Conservation (phyloP, 2,113 vertebrate genomes). For the Corythornis cristatus region DNA sequence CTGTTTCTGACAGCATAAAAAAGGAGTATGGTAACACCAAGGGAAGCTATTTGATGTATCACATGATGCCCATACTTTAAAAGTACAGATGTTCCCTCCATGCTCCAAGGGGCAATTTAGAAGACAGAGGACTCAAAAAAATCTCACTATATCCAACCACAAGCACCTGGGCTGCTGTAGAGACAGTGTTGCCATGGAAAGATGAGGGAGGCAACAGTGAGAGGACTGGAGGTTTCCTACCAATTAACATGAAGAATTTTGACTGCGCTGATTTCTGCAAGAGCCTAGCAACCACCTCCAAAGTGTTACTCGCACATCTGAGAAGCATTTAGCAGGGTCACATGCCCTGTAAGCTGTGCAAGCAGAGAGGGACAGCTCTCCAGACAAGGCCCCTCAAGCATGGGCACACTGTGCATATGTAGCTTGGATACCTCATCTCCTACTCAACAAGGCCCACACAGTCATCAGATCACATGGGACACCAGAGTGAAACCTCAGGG, state of each 20-base stretch:
- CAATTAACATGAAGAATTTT: slow-evolving; percentile 48
- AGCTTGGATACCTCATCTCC: background rate
- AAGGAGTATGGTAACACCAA: background rate
- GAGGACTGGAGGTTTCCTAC: slow-evolving; percentile 33
- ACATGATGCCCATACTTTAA: slow-evolving; percentile 9
- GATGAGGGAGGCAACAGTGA: slow-evolving; percentile 19
- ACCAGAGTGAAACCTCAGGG: accelerated
- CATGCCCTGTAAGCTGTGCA: accelerated
- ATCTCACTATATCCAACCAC: background rate
- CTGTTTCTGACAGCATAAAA: background rate
- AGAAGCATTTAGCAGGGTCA: background rate
- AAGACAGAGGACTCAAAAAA: slow-evolving; percentile 44
- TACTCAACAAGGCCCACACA: background rate
- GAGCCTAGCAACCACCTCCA: slow-evolving; percentile 45
- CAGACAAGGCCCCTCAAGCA: background rate
- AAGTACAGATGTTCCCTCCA: slow-evolving; percentile 49
- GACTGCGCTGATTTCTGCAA: slow-evolving; percentile 29
- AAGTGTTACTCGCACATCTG: background rate
- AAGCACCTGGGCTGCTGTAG: slow-evolving; percentile 42
- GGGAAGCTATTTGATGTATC: background rate
- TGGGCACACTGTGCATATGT: accelerated
- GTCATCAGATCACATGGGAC: accelerated
- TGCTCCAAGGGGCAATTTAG: slow-evolving; percentile 27
- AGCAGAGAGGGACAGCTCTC: background rate
- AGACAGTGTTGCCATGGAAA: slow-evolving; percentile 59